Percentiles rank a stretch among this genome's conserved stretches.
These are phyloP conservation scores for Platycnemis pennipes DNA, from an alignment of 2,888 invertebrate species.

Conservation along the genomic window DNA sequence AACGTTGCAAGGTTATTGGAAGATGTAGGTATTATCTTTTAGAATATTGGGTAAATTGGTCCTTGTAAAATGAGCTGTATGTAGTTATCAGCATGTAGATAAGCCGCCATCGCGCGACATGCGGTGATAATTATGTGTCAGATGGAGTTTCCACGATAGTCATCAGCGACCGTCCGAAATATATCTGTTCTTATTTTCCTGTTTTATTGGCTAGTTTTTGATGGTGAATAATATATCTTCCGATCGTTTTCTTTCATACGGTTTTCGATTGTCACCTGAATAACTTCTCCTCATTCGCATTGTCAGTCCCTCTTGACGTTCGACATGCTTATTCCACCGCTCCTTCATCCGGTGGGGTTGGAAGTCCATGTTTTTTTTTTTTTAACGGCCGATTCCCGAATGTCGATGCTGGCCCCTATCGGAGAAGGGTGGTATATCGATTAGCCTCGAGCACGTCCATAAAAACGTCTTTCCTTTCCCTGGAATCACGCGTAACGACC, in stretches of 20 bases:
- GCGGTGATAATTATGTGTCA: not conserved
- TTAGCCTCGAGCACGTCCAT: not conserved
- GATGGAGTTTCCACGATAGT: not conserved
- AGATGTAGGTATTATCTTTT: not conserved
- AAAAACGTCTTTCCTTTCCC: not conserved
- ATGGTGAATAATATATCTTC: not conserved
- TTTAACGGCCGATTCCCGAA: not conserved
- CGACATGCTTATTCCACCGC: not conserved
- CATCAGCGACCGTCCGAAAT: not conserved
- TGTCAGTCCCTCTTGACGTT: not conserved
- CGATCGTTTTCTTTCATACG: not conserved
- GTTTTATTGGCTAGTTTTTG: not conserved
- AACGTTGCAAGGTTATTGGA: not conserved
- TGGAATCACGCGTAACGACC: not conserved
- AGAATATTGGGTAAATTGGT: not conserved
- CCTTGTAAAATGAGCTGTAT: not conserved
- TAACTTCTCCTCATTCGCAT: not conserved
- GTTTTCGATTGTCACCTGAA: not conserved
- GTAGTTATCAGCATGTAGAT: not conserved
- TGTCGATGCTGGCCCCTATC: not conserved
- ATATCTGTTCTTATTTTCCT: too few relatives aligned
- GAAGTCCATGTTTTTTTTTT: not conserved
- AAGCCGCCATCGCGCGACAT: not conserved
- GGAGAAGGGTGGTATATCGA: not conserved
- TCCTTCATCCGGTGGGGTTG: not conserved